Percentiles rank a stretch among this genome's conserved stretches.
These are phyloP conservation scores for Bambusicola thoracicus DNA, from an alignment of 2,113 vertebrate genomes.

Conservation along the genomic window DNA sequence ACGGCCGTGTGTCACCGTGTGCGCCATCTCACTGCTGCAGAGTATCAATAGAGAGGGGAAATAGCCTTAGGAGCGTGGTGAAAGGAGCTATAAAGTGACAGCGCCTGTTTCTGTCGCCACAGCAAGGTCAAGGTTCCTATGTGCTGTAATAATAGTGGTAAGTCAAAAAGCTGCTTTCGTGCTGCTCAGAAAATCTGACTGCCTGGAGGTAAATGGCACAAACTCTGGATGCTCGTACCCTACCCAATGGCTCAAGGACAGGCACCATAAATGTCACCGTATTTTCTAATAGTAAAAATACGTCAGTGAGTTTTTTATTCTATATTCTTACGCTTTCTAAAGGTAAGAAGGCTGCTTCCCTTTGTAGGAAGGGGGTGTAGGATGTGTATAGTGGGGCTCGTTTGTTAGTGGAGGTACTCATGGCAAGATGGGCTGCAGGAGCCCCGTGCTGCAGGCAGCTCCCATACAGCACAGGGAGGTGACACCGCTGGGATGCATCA, in stretches of 20 bases:
- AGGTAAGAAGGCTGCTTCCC: not conserved
- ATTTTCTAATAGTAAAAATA: not conserved
- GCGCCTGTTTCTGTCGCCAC: not conserved
- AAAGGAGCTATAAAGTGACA: not conserved
- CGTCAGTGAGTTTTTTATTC: not conserved
- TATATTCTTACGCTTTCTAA: not conserved
- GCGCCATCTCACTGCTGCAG: not conserved
- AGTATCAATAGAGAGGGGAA: not conserved
- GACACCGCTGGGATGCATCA: too few relatives aligned
- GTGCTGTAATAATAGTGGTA: not conserved
- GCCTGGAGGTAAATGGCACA: not conserved
- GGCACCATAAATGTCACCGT: not conserved
- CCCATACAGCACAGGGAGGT: too few relatives aligned
- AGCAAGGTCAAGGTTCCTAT: not conserved
- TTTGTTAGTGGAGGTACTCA: not conserved
- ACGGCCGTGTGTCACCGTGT: too few relatives aligned
- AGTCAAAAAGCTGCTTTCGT: not conserved
- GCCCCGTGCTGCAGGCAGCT: too few relatives aligned
- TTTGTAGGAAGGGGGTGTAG: rapidly evolving
- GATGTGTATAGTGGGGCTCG: too few relatives aligned
- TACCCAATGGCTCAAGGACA: not conserved
- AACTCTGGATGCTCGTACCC: not conserved
- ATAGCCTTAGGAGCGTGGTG: not conserved
- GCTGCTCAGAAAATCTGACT: not conserved
- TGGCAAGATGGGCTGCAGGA: rapidly evolving